A percentile compares a stretch with the other conserved stretches of the same genome.
These are phyloP conservation scores for Chloroceryle aenea DNA, from an alignment of 2,113 vertebrate genomes.

Conservation along the genomic window DNA sequence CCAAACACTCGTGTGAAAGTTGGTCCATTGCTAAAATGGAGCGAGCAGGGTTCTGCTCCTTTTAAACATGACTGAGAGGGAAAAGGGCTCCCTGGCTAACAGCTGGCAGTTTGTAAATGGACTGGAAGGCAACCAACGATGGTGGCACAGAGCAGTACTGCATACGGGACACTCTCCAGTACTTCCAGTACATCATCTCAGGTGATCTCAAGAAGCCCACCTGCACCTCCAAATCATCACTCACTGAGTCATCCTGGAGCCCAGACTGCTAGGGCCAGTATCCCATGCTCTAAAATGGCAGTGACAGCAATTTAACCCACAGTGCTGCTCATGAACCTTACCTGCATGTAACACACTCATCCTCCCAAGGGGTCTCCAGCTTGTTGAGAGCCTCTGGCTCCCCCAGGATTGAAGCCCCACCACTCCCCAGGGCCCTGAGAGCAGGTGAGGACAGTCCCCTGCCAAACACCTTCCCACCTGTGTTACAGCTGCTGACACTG, in stretches of 20 bases:
- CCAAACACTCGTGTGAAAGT: background rate
- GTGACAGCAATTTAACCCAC: background rate
- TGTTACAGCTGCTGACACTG: rapidly evolving
- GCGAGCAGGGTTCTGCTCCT: background rate
- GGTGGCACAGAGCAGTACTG: background rate
- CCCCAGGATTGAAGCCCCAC: background rate
- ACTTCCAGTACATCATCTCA: background rate
- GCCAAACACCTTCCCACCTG: too few relatives aligned
- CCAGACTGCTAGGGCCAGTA: background rate
- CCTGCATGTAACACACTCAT: rapidly evolving
- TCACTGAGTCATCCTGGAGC: rapidly evolving
- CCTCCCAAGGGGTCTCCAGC: background rate
- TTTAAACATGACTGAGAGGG: background rate
- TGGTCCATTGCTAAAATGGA: background rate
- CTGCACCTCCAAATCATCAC: background rate
- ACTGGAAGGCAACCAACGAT: rapidly evolving
- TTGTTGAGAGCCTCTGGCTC: background rate
- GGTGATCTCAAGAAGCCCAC: background rate
- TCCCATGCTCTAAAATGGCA: background rate
- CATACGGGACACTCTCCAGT: rapidly evolving
- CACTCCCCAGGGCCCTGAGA: rapidly evolving
- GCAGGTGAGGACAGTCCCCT: too few relatives aligned
- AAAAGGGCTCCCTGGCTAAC: background rate
- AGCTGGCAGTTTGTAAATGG: background rate
- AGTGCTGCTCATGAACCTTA: background rate